These are phyloP conservation scores for Dinomys branickii DNA, from an alignment of 2,113 vertebrate genomes.

Conservation along the genomic window DNA sequence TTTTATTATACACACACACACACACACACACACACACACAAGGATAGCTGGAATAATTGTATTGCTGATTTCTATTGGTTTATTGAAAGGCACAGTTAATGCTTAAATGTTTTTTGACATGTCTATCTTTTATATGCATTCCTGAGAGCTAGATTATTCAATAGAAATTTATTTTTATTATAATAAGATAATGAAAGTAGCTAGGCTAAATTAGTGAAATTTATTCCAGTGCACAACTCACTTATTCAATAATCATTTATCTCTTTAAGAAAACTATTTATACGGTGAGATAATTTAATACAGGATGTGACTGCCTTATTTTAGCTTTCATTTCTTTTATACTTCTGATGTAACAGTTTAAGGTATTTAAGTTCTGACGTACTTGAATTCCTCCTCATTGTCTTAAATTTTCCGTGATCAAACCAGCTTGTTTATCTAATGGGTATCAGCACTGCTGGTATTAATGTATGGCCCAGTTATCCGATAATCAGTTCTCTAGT, in stretches of 20 bases:
- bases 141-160: conserved; percentile 13
- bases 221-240: not conserved
- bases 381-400: not conserved
- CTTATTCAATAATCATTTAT: conserved; percentile 53
- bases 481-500: not conserved
- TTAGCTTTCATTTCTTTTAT: conserved; percentile 50
- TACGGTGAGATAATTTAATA: conserved; percentile 27
- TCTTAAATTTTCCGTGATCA: not conserved
- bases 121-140: not conserved
- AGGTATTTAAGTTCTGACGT: not conserved
- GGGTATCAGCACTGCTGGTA: not conserved
- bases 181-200: conserved; percentile 37
- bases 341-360: not conserved
- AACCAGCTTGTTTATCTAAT: not conserved
- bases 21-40: too few relatives aligned
- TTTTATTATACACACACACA: too few relatives aligned
- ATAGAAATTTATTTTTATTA: conserved; percentile 36
- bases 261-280: conserved; percentile 50
- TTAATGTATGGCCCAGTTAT: not conserved
- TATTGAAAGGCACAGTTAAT: too few relatives aligned
- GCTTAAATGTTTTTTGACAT: too few relatives aligned
- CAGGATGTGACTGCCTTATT: not conserved
- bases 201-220: conserved; percentile 45
- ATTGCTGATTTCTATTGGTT: too few relatives aligned
- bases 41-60: too few relatives aligned